Evolutionary conservation across 1,140 invertebrate species (phyloP).

Genomic region (Hylyphantes graminicola): DNA sequence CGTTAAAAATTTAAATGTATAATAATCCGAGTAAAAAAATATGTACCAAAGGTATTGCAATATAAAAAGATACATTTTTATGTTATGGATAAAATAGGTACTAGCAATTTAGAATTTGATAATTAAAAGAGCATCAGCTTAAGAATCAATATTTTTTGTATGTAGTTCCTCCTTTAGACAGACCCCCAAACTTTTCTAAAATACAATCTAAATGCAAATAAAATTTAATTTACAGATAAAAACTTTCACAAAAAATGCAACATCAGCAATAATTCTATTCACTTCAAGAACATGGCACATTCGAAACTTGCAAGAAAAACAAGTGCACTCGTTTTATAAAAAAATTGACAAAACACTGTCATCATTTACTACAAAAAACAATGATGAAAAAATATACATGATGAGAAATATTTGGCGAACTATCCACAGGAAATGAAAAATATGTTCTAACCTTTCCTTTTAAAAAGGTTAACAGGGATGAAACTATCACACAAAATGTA

Average conservation of each 20-base stretch:
- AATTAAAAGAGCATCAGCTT: too few relatives aligned
- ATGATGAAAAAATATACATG: slow-evolving; percentile 14
- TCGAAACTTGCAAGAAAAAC: slow-evolving; percentile 22
- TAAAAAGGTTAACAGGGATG: slow-evolving; percentile 17
- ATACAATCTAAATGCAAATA: background rate
- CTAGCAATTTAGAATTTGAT: too few relatives aligned
- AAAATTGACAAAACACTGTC: background rate
- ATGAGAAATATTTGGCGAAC: slow-evolving; percentile 30
- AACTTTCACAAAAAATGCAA: background rate
- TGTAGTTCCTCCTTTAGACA: too few relatives aligned
- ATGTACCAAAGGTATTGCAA: too few relatives aligned
- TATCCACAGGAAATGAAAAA: slow-evolving; percentile 5
- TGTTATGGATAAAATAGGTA: too few relatives aligned
- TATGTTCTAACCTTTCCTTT: background rate
- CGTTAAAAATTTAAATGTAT: too few relatives aligned
- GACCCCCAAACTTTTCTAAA: background rate
- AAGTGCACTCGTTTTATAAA: slow-evolving; percentile 3
- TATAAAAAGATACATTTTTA: too few relatives aligned
- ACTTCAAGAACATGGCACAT: slow-evolving; percentile 13
- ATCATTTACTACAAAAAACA: background rate
- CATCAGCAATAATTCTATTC: background rate
- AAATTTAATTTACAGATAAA: background rate
- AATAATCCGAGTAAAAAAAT: too few relatives aligned
- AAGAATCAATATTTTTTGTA: too few relatives aligned
- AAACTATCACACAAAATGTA: slow-evolving; percentile 28